A percentile compares a stretch with the other conserved stretches of the same genome.
Evolutionary conservation across 2,113 vertebrate species (phyloP).

Genomic region (Felis chaus): DNA sequence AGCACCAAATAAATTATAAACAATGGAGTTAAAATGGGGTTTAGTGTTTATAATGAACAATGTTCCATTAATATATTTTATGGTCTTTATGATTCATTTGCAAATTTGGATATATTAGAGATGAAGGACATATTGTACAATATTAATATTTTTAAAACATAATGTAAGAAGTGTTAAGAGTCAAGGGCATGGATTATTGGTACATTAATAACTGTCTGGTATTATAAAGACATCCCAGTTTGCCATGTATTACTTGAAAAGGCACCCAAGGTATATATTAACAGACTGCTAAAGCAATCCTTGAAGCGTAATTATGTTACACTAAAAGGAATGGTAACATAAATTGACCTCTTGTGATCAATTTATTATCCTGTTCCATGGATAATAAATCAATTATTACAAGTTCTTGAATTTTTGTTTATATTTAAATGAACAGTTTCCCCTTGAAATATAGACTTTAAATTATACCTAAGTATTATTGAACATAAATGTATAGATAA

Average conservation of each 20-base stretch:
- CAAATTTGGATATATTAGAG: constrained; percentile 8
- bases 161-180: constrained; percentile 28
- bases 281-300: not conserved
- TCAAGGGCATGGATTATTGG: constrained; percentile 45
- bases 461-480: not conserved
- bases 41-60: constrained; percentile 38
- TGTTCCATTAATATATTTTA: constrained; percentile 32
- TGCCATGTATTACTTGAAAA: constrained; percentile 28
- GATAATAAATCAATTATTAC: constrained; percentile 46
- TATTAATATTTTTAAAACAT: constrained; percentile 60
- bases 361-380: constrained; percentile 21
- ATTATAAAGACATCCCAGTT: not conserved
- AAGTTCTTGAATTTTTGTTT: constrained; percentile 43
- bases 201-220: constrained; percentile 52
- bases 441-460: constrained; percentile 14
- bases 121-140: constrained; percentile 15
- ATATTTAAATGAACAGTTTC: constrained; percentile 1
- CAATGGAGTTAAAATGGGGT: not conserved
- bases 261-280: constrained; percentile 28
- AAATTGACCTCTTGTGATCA: constrained; percentile 63
- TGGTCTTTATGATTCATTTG: constrained; percentile 39
- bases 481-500: constrained; percentile 40
- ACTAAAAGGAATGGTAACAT: constrained; percentile 37
- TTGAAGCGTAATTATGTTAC: constrained; percentile 52
- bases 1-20: not conserved